phyloP scores from a whole-genome alignment of 2,888 invertebrate genomes.

The Proisotoma minuta region DNA sequence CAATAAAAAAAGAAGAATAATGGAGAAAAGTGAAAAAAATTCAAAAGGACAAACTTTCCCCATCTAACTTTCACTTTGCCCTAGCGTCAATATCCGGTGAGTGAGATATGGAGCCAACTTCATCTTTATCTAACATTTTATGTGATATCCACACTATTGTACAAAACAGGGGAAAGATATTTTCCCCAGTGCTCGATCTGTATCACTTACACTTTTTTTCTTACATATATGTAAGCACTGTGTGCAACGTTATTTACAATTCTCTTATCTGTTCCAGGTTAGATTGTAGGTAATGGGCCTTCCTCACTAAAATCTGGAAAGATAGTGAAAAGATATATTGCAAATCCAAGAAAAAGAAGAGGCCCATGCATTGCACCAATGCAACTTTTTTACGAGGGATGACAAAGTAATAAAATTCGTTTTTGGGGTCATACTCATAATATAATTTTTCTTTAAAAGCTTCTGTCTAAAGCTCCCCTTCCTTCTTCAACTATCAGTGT shows the following conservation, averaged over 20 bases:
- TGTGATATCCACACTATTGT: too few species aligned
- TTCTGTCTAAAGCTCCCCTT: not conserved
- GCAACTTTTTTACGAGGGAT: too few species aligned
- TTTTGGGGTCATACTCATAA: not conserved
- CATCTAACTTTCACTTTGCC: not conserved
- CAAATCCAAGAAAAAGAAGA: too few species aligned
- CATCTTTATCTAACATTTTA: not conserved
- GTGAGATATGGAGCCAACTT: not conserved
- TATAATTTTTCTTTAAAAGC: not conserved
- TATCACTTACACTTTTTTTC: not conserved
- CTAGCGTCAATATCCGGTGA: not conserved
- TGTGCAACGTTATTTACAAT: too few species aligned
- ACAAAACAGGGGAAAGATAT: too few species aligned
- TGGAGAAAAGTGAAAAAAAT: not conserved
- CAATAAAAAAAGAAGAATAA: not conserved
- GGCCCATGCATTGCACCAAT: too few species aligned
- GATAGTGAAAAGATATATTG: too few species aligned
- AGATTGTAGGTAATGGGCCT: too few species aligned
- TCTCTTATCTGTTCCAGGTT: too few species aligned
- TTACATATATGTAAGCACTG: too few species aligned
- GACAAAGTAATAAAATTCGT: not conserved
- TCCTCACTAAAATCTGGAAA: too few species aligned
- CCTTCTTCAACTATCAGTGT: not conserved
- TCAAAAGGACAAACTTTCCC: not conserved
- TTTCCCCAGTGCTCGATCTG: not conserved